These are phyloP conservation scores for Parelbella ahira DNA, from an alignment of 2,888 invertebrate genomes.

Conservation along the genomic window DNA sequence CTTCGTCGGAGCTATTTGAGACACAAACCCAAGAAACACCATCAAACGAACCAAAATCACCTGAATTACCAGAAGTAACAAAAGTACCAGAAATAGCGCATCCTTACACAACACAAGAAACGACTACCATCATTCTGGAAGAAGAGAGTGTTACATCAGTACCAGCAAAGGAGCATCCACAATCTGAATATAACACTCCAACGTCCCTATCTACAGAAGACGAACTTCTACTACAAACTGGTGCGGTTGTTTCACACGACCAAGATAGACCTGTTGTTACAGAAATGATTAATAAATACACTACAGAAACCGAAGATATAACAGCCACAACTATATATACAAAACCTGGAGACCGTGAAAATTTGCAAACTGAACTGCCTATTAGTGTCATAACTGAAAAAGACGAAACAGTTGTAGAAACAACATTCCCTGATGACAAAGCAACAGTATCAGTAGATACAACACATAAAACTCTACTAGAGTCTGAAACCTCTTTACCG, in stretches of 20 bases:
- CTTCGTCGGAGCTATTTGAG: constrained; percentile 28
- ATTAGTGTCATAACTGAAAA: constrained; percentile 2
- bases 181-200: constrained; percentile 8
- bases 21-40: constrained; percentile 17
- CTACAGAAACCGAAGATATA: constrained; percentile 21
- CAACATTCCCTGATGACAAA: too few relatives aligned
- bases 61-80: constrained; percentile 6
- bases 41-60: not conserved
- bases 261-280: constrained; percentile 2
- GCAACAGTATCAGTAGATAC: not conserved
- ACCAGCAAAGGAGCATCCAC: not conserved
- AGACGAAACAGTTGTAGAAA: constrained; percentile 13
- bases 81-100: not conserved
- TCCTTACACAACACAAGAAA: not conserved
- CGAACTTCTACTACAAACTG: not conserved
- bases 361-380: constrained; percentile 8
- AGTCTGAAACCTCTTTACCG: not conserved
- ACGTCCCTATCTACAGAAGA: not conserved
- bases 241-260: not conserved
- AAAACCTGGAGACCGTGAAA: constrained; percentile 4
- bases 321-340: constrained; percentile 4
- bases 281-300: constrained; percentile 13
- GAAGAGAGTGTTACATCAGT: constrained; percentile 5
- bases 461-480: too few relatives aligned
- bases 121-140: not conserved